Evolutionary conservation across 37 sponge, comb jelly and placozoan species (phyloP), one percentile per base, ranked within the genome.

Genomic region (Ephydatia muelleri): DNA sequence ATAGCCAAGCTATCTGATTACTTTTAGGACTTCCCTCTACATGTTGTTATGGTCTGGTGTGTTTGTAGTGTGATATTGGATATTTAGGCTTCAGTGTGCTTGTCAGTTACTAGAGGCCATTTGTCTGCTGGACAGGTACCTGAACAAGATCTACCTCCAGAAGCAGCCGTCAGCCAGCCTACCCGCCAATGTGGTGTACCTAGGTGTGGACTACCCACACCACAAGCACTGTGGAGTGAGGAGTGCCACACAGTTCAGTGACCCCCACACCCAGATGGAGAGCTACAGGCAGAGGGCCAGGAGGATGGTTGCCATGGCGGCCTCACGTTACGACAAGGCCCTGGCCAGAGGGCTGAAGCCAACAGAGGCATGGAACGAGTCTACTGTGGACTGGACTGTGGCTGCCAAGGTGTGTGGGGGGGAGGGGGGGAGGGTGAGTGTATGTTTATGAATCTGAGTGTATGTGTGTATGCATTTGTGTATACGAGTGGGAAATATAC

Each of bases 251-350:
- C 92, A 91, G 73, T 85, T 90, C 65, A 33, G 72, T 57, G 88
- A 93, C 72, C 84, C 91, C n/a, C 84, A 93, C 73, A 25, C 83
- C 25, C 91, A 88, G 79, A 49, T 94, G 75, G 94, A 94, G 72
- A 84, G 86, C 70, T 91, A 88, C 79, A 40, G 83, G 6, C 89
- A 94, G 89, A 64, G 92, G 72, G 92, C 91, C 47, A 85, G 83
- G 25, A 88, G 82, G 33, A n/a, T 75, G 27, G 81, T 89, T 13
- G 73, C 49, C 5, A 71, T 81, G 71, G 93, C 95, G 49, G 67
- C 78, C 16, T 23, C 70, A 21, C 67, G 68, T n/a, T 86, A 87
- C 73, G 69, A 79, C 67, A 27, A 75, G 35, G 88, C 79, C 36
- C 67, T 87, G 75, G 28, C n/a, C 25, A 30, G 49, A n/a, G 95